Base-by-base conservation (phyloP, 2,113 vertebrate genomes). In the Spheniscus mendiculus region DNA sequence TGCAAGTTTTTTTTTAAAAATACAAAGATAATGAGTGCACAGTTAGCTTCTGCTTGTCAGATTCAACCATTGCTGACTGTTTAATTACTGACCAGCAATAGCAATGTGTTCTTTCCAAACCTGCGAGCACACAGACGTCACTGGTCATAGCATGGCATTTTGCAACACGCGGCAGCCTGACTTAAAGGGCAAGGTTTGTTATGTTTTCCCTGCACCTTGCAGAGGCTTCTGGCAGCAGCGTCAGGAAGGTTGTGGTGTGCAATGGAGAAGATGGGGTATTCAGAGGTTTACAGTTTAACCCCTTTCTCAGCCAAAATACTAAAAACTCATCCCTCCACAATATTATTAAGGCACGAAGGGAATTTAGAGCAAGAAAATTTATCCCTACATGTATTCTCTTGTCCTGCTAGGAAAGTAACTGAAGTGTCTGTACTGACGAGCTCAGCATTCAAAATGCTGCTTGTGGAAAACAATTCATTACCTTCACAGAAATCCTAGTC, bases 261-360 rank as follows among this genome's bases (percentile, higher is more conserved):
- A 53, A 2, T 0, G 0, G 61, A 67, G 38, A 79, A 69, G 42
- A 69, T 0, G 2, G 13, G 11, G 36, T 15, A n/a, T 22, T 38
- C 20, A 42, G 36, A 70, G 8, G 10, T 80, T 79, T 76, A 36
- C 30, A 70, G 17, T 66, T 96, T 70, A 86, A 89, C 20, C 15
- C 42, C 30, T 49, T 85, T 83, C 65, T 55, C 29, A 50, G 50
- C 45, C 22, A 81, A 87, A 89, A 76, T 34, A 27, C 47, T 59
- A 34, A 89, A 66, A 90, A 0, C 14, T 50, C 26, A 55, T 47
- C 76, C 32, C 34, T 59, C 17, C 34, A 26, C 18, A 29, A 34
- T 44, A 47, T 27, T 69, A 34, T 52, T 61, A 61, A 18, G 38
- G 12, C 26, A 71, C 4, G 8, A 47, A 80, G 13, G 5, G 5